Base-by-base conservation (phyloP, 2,113 vertebrate genomes). In the Aegotheles bennettii region DNA sequence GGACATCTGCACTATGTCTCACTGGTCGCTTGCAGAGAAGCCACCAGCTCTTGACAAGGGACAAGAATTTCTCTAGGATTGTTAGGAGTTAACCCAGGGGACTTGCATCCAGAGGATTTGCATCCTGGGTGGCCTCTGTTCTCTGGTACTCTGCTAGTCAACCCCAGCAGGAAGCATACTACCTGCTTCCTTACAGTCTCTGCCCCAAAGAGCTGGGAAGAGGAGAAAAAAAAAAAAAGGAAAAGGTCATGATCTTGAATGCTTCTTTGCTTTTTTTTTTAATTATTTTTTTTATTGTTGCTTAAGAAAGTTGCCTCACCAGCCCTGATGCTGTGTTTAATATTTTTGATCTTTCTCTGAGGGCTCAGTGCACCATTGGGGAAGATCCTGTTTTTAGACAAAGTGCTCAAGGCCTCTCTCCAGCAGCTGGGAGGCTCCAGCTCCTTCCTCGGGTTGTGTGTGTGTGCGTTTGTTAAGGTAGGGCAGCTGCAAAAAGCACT, bases 391-490 rank as follows among this genome's bases (percentile, higher is more conserved):
- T 0, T 29, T 81, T 70, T 54, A 50, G 65, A 35, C 26, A 51
- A 84, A 25, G 17, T n/a, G 75, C 76, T 57, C 20, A 12, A 40
- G 48, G 54, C 36, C 7, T 33, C 13, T 63, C 35, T 36, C 11
- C 15, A 40, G 31, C 53, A 59, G 26, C 1, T 1, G 17, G 29
- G 20, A 33, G 35, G 23, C 43, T 64, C 56, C 1, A 1, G 18
- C 20, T 70, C 11, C 26, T 38, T 38, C 47, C 25, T 16, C 10
- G 74, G 18, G 36, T 2, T 35, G 16, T 20, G 48, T 10, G 13
- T 31, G 35, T 36, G 4, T 25, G 11, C 43, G 36, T 36, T 2
- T 40, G n/a, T 16, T 13, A 13, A 18, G 1, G 13, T 2, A 6
- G 33, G 61, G 35, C 54, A 57, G 88, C 67, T 88, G 83, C 35